A percentile compares a stretch with the other conserved stretches of the same genome.
phyloP scores from a whole-genome alignment of 2,888 invertebrate genomes.

The Megaustenia siamemsis region DNA sequence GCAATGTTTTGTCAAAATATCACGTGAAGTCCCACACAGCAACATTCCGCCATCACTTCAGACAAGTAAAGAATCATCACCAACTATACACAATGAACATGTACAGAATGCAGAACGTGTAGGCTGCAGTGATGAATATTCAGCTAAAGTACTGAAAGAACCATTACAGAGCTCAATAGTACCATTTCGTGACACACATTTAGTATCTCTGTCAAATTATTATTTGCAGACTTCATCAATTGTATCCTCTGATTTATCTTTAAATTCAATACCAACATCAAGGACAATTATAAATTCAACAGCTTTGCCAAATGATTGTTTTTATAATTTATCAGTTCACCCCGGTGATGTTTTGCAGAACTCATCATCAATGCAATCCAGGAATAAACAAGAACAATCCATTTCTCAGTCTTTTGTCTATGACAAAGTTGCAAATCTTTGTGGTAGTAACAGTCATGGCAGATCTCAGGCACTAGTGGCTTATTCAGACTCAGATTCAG shows the following conservation, averaged over 20 bases:
- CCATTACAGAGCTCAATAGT: not conserved
- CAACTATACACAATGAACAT: not conserved
- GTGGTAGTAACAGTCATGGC: too few relatives aligned
- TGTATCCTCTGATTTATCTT: not conserved
- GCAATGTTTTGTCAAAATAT: not conserved
- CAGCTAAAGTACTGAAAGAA: not conserved
- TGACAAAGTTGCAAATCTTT: not conserved
- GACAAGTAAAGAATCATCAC: not conserved
- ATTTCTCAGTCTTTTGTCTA: not conserved
- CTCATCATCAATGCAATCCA: not conserved
- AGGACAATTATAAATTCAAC: not conserved
- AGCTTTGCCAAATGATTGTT: not conserved
- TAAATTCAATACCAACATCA: not conserved
- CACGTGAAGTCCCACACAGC: not conserved
- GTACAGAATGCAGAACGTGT: not conserved
- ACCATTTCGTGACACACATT: not conserved
- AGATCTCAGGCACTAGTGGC: not conserved
- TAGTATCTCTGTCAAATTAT: not conserved
- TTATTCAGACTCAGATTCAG: constrained; percentile 41
- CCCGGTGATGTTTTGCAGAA: not conserved
- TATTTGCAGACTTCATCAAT: not conserved
- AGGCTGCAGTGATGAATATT: not conserved
- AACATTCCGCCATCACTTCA: not conserved
- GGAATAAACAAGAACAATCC: not conserved
- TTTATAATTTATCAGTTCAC: not conserved